Evolutionary conservation across 2,113 vertebrate species (phyloP), one percentile per base, ranked within the genome.

Genomic region (Platysternon megacephalum): DNA sequence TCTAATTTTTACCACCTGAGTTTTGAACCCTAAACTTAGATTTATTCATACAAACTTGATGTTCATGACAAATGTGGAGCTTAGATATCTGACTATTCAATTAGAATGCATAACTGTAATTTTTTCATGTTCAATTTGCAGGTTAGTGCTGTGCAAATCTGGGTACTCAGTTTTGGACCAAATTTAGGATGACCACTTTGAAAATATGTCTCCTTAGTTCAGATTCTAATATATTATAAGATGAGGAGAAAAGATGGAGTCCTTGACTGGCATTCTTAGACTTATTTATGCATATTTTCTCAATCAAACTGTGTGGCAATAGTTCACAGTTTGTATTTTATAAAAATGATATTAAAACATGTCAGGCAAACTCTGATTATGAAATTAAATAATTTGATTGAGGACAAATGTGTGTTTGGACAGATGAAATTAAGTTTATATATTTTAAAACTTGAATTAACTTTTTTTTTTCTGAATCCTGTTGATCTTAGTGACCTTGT

Each of bases 401-500:
- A 16, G 7, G 83, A 87, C n/a, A 82, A 84, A 82, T 87, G 11
- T 86, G 22, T 78, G 76, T 49, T 48, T 96, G 93, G 95, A 95
- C 95, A 92, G 82, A 93, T 55, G 86, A 4, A 89, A 83, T 94
- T 78, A 89, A 94, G 29, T 97, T 96, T 95, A 88, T 94, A 22
- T 76, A 92, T 95, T 94, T 96, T 42, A 97, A 96, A 96, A 95
- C n/a, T 93, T 28, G 90, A 97, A 97, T 97, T 94, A 88, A 76
- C 26, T 53, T 93, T 96, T 96, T 96, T 96, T 94, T 95, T 96
- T 91, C 49, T 72, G 94, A 97, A 97, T 93, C 84, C 88, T 97
- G 82, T 97, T 98, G 95, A 96, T 97, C 95, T 95, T 95, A 93
- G 52, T 0, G 2, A 98, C 95, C 96, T 98, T 98, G 86, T 97